phyloP scores from a whole-genome alignment of 2,888 invertebrate species.

The Yponomeuta sedellus region DNA sequence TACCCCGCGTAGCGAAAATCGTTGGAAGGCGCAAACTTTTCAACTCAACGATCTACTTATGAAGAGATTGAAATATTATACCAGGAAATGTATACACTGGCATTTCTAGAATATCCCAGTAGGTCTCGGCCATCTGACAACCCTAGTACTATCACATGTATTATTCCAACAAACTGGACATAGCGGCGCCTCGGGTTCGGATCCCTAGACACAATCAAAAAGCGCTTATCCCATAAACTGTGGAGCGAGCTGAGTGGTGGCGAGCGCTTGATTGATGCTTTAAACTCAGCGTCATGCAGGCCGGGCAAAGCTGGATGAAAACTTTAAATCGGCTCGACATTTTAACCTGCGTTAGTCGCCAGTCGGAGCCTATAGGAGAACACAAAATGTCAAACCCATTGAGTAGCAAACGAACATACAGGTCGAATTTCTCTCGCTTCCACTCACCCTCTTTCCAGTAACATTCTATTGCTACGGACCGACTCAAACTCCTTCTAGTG shows the following conservation, averaged over 20 bases:
- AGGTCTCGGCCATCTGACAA: no score
- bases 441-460: no score
- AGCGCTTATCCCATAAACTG: slow-evolving; percentile 33
- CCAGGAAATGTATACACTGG: no score
- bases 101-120: no score
- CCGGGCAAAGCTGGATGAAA: slow-evolving; percentile 46
- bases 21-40: no score
- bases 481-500: no score
- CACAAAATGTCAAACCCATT: background rate
- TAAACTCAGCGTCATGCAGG: slow-evolving; percentile 41
- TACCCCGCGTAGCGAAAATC: no score
- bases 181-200: background rate
- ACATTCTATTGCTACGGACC: no score
- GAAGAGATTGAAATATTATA: no score
- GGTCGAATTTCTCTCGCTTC: background rate
- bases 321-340: slow-evolving; percentile 53
- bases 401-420: background rate
- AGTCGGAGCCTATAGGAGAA: slow-evolving; percentile 1
- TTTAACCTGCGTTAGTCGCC: slow-evolving; percentile 32
- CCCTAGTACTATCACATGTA: background rate
- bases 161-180: background rate
- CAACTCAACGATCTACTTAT: no score
- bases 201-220: slow-evolving; percentile 32
- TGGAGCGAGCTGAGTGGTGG: slow-evolving; percentile 14
- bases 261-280: slow-evolving; percentile 49